A percentile compares a stretch with the other conserved stretches of the same genome.
Evolutionary conservation across 2,797 vertebrate species (phyloP).

Genomic region (Dromococcyx pavoninus): DNA sequence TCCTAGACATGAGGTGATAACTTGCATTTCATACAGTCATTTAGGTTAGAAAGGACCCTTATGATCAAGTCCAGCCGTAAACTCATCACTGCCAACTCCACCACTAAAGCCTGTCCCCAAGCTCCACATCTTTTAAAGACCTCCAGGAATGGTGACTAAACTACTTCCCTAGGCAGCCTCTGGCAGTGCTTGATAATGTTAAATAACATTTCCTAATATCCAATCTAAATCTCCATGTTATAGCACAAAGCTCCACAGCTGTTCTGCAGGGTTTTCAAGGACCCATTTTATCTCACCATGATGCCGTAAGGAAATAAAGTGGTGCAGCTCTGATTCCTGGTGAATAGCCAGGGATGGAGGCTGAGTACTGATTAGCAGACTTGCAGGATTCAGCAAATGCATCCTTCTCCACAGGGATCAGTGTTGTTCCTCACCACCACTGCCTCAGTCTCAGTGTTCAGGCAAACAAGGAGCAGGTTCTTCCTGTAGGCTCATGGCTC

Average conservation of each 20-base stretch:
- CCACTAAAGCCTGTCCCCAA: neutral
- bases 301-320: neutral
- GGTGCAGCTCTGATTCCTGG: neutral
- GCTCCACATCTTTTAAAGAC: neutral
- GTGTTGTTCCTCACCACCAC: neutral
- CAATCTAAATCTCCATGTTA: accelerated
- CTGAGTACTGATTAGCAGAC: neutral
- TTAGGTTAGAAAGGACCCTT: neutral
- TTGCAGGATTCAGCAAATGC: neutral
- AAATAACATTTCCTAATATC: neutral
- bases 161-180: neutral
- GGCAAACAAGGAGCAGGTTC: neutral
- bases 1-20: neutral
- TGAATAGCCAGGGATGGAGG: neutral
- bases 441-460: neutral
- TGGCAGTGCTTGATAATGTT: neutral
- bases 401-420: too few relatives aligned
- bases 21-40: neutral
- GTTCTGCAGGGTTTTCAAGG: neutral
- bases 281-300: accelerated
- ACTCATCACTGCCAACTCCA: neutral
- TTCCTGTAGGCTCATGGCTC: neutral
- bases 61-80: neutral
- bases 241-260: neutral
- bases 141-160: neutral